Conservation (phyloP, 1,140 invertebrate genomes). For the Aphaenogaster rudis region DNA sequence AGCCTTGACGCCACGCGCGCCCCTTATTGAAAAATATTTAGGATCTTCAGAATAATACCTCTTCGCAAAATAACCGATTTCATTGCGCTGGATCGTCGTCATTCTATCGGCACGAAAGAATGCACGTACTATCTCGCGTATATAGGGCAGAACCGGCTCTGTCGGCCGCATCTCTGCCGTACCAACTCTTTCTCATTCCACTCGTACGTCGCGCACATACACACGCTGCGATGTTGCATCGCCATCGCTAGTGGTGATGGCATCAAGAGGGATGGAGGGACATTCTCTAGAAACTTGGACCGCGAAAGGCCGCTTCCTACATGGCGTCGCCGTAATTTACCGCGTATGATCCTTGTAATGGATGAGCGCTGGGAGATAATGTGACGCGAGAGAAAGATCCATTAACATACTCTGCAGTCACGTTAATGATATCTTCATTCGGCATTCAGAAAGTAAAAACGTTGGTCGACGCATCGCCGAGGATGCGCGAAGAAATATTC, state of each 20-base stretch:
- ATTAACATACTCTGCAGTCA: conserved; percentile 27
- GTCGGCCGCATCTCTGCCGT: conserved; percentile 60
- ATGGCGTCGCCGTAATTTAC: conserved; percentile 1
- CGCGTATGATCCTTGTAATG: background rate
- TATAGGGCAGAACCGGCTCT: conserved; percentile 77
- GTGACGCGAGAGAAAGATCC: background rate
- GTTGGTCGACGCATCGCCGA: background rate
- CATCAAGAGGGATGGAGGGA: conserved; percentile 12
- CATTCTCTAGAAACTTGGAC: conserved; percentile 42
- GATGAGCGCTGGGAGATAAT: conserved; percentile 14
- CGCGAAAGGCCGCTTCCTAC: conserved; percentile 13
- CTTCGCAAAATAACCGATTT: conserved; percentile 7
- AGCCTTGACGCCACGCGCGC: background rate
- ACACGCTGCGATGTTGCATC: conserved; percentile 7
- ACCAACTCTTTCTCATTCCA: conserved; percentile 18
- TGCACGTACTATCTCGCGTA: conserved; percentile 64
- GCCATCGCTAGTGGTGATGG: background rate
- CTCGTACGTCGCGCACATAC: background rate
- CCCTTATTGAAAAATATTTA: background rate
- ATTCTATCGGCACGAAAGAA: conserved; percentile 48
- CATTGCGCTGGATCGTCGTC: conserved; percentile 1
- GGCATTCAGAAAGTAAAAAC: background rate
- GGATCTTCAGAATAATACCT: background rate
- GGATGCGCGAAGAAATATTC: background rate
- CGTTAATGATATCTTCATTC: conserved; percentile 34